Base-by-base conservation (phyloP, 2,888 invertebrate genomes). In the Xestia rhomboidea region DNA sequence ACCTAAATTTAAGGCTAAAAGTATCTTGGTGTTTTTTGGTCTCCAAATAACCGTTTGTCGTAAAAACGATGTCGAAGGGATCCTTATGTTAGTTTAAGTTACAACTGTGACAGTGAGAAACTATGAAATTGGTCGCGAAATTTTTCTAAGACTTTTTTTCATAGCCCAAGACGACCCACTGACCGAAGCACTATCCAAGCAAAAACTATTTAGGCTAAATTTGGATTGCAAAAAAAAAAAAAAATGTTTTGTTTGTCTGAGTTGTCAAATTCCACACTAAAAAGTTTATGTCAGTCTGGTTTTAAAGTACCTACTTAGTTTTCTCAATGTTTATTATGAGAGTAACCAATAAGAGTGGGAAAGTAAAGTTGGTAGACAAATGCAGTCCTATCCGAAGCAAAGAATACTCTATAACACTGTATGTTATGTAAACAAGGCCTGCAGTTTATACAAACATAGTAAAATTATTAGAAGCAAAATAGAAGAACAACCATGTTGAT, bases 341-440 rank as follows among this genome's bases (percentile, higher is more conserved):
- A n/a, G 8, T 24, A 57, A 27, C 11, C 15, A 57, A 6, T 24
- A 57, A 57, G 57, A 38, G 21, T 24, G 6, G 44, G 24, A 69
- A 8, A 69, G 7, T 30, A 30, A 27, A 18, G 3, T 62, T 34
- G 34, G 27, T 38, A 77, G 18, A 24, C 24, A 34, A 54, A 63
- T 1, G 3, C n/a, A 7, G n/a, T 11, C 30, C 18, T 51, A 51
- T 24, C 8, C 34, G 44, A 8, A 27, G 51, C 38, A 46, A 80
- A 70, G 44, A 77, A 44, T 30, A 71, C 15, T 24, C n/a, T 63
- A 27, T 11, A 64, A 4, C 10, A 27, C 34, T 41, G 7, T 8
- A 27, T 74, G 27, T 57, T 74, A 66, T 49, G 64, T 75, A 78
- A 78, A 78, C 75, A 81, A 75, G 7, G 49, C 46, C 0, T 18